Evolutionary conservation across 92 coral and sea anemone genomes (phyloP), one percentile per base, ranked within the genome.

Genomic region (Bergia sp.): DNA sequence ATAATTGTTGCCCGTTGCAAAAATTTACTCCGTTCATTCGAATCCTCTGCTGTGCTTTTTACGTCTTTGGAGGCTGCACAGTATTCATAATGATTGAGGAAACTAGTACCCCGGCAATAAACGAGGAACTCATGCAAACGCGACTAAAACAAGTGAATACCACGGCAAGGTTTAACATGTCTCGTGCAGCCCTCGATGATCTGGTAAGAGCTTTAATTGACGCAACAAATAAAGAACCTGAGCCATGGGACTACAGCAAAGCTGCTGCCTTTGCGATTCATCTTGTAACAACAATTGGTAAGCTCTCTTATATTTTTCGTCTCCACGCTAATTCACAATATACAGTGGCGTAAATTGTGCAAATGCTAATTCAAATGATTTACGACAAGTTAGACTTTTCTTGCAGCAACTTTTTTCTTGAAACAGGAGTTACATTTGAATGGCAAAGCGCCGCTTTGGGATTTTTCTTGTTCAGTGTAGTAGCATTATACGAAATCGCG

Each of bases 211-310:
- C 15, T 44, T 23, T 77, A 23, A 23, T 23, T 21, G 58, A 77
- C 5, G 81, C 81, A 23, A 42, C 81, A 42, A 45, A 29, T 9
- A 36, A 15, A n/a, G 61, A 44, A 12, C 81, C 81, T 15, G 81
- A 77, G 15, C 81, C 81, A 21, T 77, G 81, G 81, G 58, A 41
- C 55, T 77, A 77, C n/a, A 2, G 58, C 37, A 42, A 77, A 44
- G 82, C 82, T 11, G 82, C 82, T 41, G 1, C 57, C 82, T 77
- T 77, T 47, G 82, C 82, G 38, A 77, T 77, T 77, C 82, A 77
- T n/a, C 82, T 77, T 11, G 82, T 75, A 39, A 75, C 79, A 38
- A 75, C 53, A 47, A 47, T 47, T 47, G 53, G 53, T 47, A 47
- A 47, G 53, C 29, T 29, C 29, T 29, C 29, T 29, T 29, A 29